phyloP scores from a whole-genome alignment of 1,140 invertebrate genomes.

The Cherax destructor region DNA sequence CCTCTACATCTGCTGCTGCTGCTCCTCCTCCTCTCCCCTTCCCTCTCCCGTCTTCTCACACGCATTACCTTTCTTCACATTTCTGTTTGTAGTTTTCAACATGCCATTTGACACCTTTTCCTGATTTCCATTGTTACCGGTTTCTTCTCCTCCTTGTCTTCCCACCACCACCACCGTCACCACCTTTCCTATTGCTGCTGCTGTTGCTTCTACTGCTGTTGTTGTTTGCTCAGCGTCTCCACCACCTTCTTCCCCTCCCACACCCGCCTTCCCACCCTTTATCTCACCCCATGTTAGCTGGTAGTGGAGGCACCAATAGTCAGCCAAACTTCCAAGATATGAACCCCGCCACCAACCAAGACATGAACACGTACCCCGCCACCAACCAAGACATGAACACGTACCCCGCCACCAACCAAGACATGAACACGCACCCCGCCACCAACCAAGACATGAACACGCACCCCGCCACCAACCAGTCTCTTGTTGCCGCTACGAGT shows the following conservation, averaged over 20 bases:
- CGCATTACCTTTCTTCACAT: neutral
- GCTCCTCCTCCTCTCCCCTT: neutral
- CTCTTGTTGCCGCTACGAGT: neutral
- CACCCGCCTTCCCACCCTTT: neutral
- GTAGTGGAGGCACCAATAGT: constrained; percentile 24
- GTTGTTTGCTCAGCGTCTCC: constrained; percentile 37
- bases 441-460: neutral
- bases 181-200: constrained; percentile 6
- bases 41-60: neutral
- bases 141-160: neutral
- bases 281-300: constrained; percentile 9
- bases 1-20: neutral
- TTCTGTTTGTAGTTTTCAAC: neutral
- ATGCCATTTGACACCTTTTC: neutral
- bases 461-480: neutral
- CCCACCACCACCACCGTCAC: no score
- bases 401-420: neutral
- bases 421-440: neutral
- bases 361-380: neutral
- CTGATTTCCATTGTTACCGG: neutral
- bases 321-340: neutral
- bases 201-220: constrained; percentile 23
- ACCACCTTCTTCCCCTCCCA: neutral
- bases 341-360: no score
- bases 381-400: neutral